Base-by-base conservation (phyloP, 1,140 invertebrate genomes). In the Drosophila pectinifera region DNA sequence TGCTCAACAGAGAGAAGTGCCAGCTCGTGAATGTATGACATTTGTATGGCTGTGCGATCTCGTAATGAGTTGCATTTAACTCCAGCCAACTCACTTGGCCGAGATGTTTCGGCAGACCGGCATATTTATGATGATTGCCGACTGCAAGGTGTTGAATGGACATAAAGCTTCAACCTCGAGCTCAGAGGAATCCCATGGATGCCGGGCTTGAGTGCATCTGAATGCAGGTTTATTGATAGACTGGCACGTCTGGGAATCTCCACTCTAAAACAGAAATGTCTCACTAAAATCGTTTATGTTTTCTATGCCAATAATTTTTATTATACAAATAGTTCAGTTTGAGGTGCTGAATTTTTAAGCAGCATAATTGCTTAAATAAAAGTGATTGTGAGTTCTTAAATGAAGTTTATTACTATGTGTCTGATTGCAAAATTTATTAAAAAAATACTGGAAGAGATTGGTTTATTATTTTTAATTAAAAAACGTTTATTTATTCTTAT, bases 21-120 rank as follows among this genome's bases (percentile, higher is more conserved):
- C 5, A 36, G 73, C 61, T 55, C 31, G 38, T 45, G 46, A 51
- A 69, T 56, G 36, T 45, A 54, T 64, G 46, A 56, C 51, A 72
- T 72, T 63, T 46, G 62, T 45, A 61, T 73, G 55, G 51, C 26
- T 39, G 20, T 73, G 67, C 79, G 68, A 64, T 74, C 58, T 61
- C 69, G 65, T 89, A 88, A 88, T 88, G 80, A 88, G 84, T 78
- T 63, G 72, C 84, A 88, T 88, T 88, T 88, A 85, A 76, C 82
- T 70, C 64, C 24, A 28, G 46, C 22, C 62, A 20, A 39, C 63
- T 56, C 41, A 28, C 64, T 57, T 72, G 64, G 49, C 65, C 65
- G 64, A 57, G 64, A 70, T 56, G 51, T 70, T 68, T 46, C 57
- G 64, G 68, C 34, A 65, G 64, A 20, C 61, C 36, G 43, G 61